A percentile compares a stretch with the other conserved stretches of the same genome.
These are phyloP conservation scores for Seriola quinqueradiata DNA, from an alignment of 2,113 vertebrate genomes.

Conservation along the genomic window DNA sequence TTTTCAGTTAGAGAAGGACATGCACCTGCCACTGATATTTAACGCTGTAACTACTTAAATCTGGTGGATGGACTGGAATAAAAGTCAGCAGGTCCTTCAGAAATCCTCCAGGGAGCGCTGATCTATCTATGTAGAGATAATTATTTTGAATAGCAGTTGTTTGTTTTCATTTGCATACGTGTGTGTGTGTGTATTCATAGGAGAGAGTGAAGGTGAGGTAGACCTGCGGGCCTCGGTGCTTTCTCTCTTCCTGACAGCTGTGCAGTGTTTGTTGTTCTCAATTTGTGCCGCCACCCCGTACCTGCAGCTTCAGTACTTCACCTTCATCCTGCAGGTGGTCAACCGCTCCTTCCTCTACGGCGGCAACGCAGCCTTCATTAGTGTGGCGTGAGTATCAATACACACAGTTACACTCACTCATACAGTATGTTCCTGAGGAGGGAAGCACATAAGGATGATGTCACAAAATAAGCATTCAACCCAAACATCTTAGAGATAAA, in stretches of 20 bases:
- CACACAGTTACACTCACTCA: background rate
- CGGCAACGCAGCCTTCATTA: constrained; percentile 91
- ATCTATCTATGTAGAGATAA: too few relatives aligned
- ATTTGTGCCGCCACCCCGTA: constrained; percentile 85
- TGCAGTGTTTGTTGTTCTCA: constrained; percentile 89
- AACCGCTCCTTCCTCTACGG: constrained; percentile 95
- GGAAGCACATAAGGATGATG: too few relatives aligned
- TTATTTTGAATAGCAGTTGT: background rate
- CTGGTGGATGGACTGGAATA: too few relatives aligned
- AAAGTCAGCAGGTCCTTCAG: too few relatives aligned
- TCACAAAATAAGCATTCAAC: too few relatives aligned
- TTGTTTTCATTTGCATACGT: background rate
- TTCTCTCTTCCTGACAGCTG: constrained; percentile 87
- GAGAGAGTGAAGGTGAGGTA: constrained; percentile 71
- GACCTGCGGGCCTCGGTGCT: constrained; percentile 85
- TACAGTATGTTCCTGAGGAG: too few relatives aligned
- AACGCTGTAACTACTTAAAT: too few relatives aligned
- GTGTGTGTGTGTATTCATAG: constrained; percentile 51
- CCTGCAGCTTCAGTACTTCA: constrained; percentile 89
- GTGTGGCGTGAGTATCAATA: constrained; percentile 88
- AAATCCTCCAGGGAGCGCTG: too few relatives aligned
- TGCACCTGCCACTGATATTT: too few relatives aligned
- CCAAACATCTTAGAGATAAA: too few relatives aligned
- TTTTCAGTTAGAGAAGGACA: too few relatives aligned
- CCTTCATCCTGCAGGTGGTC: constrained; percentile 92